Evolutionary conservation across 2,113 vertebrate genomes (phyloP).

Genomic region (Ahaetulla prasina): DNA sequence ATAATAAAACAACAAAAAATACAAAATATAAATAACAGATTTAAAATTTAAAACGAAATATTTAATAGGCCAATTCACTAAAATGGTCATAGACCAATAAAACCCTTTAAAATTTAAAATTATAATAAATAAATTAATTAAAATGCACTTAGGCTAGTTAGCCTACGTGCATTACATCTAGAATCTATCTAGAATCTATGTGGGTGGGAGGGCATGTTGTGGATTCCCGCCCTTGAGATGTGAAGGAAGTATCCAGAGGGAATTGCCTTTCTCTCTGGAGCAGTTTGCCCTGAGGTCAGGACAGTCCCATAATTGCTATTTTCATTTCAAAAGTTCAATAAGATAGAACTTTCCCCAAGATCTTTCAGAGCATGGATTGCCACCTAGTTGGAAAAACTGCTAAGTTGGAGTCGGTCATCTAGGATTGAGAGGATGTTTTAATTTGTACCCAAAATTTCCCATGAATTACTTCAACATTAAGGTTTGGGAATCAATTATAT

Average conservation of each 20-base stretch:
- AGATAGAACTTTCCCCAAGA: neutral
- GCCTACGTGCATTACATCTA: too few species aligned
- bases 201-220: neutral
- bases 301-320: neutral
- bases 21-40: too few species aligned
- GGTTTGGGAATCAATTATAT: neutral
- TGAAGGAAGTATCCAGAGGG: neutral
- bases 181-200: neutral
- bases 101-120: too few species aligned
- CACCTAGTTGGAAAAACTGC: neutral
- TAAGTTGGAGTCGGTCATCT: neutral
- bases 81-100: too few species aligned
- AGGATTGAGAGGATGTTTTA: neutral
- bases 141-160: too few species aligned
- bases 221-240: neutral
- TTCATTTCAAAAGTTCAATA: neutral
- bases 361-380: neutral
- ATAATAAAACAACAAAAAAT: too few species aligned
- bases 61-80: too few species aligned
- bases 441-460: neutral
- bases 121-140: too few species aligned
- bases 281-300: neutral
- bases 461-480: neutral
- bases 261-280: neutral
- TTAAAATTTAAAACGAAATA: too few species aligned